These are phyloP conservation scores for Thinocorus orbignyianus DNA, from an alignment of 2,113 vertebrate genomes.

Conservation along the genomic window DNA sequence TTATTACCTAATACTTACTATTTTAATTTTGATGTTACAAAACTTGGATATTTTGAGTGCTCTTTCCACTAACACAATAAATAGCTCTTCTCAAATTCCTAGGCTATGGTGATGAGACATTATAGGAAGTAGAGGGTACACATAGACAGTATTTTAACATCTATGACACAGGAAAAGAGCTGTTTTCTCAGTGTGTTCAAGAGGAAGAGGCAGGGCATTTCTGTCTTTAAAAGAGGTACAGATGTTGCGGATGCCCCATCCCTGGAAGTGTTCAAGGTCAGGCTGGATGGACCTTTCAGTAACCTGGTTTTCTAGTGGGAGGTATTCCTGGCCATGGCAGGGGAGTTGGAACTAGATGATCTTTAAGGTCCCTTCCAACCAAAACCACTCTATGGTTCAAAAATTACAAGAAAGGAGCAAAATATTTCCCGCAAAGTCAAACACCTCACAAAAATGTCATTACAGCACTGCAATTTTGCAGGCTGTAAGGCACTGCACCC, in stretches of 20 bases:
- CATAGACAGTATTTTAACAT: not conserved
- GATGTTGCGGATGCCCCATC: not conserved
- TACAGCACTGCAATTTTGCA: not conserved
- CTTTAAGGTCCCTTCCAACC: not conserved
- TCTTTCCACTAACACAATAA: not conserved
- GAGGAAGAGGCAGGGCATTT: not conserved
- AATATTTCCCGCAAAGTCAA: not conserved
- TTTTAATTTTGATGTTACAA: not conserved
- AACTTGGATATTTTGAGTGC: not conserved
- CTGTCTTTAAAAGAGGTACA: not conserved
- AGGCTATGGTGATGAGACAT: not conserved
- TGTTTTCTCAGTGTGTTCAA: not conserved
- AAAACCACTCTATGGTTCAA: not conserved
- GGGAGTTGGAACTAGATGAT: not conserved
- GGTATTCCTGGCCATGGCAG: not conserved
- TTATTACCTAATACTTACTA: not conserved
- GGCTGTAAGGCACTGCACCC: not conserved
- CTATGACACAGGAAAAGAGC: rapidly evolving
- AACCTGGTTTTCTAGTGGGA: not conserved
- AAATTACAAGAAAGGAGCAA: not conserved
- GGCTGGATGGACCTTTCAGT: not conserved
- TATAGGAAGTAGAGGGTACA: not conserved
- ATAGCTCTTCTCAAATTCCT: not conserved
- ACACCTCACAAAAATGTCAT: not conserved
- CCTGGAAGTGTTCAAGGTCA: not conserved